phyloP scores from a whole-genome alignment of 2,113 vertebrate genomes.

The Lucifuga dentata region DNA sequence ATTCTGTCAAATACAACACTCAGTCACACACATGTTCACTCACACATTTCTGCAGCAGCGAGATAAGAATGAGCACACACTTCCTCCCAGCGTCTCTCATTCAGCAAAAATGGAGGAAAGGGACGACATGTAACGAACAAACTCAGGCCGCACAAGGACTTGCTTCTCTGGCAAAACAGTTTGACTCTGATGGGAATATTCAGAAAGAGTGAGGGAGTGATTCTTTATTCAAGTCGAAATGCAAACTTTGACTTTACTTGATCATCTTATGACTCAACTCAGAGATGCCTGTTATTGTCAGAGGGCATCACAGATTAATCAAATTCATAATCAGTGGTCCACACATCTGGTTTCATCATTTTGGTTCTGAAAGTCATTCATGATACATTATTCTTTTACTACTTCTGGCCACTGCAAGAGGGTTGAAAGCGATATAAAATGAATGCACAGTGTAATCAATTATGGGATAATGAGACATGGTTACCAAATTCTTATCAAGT shows the following conservation, averaged over 20 bases:
- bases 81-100: conserved; percentile 75
- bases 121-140: not conserved
- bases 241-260: conserved; percentile 10
- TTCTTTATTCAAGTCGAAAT: not conserved
- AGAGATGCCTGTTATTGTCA: not conserved
- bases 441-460: not conserved
- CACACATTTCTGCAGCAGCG: conserved; percentile 43
- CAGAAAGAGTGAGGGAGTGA: not conserved
- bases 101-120: conserved; percentile 62
- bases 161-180: conserved; percentile 6
- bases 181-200: not conserved
- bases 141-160: not conserved
- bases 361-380: not conserved
- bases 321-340: not conserved
- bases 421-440: not conserved
- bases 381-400: not conserved
- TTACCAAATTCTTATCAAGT: too few relatives aligned
- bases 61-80: conserved; percentile 70
- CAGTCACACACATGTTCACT: conserved; percentile 25
- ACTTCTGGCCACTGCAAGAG: not conserved
- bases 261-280: conserved; percentile 11
- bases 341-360: not conserved
- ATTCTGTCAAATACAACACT: conserved; percentile 5
- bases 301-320: not conserved
- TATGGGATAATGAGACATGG: too few relatives aligned